Evolutionary conservation across 2,888 invertebrate species (phyloP).

Genomic region (Folsomia manolachei): DNA sequence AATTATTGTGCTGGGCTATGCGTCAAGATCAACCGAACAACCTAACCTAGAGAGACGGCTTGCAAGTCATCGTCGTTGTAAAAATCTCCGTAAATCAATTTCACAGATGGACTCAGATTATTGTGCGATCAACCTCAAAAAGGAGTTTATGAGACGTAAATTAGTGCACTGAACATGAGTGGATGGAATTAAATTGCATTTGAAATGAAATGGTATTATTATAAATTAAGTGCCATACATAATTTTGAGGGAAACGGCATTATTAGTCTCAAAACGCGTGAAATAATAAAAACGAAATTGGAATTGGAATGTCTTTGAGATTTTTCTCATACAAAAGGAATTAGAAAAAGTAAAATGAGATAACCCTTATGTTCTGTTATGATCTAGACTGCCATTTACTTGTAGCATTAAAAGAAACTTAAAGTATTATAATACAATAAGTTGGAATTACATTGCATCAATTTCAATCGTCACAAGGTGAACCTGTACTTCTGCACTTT

Average conservation of each 20-base stretch:
- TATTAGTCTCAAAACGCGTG: no score
- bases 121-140: background rate
- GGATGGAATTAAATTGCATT: background rate
- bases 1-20: background rate
- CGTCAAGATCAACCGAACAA: background rate
- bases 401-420: background rate
- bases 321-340: background rate
- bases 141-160: background rate
- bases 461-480: constrained; percentile 14
- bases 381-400: no score
- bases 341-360: background rate
- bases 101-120: background rate
- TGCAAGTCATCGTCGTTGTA: background rate
- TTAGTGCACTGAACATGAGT: background rate
- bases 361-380: background rate
- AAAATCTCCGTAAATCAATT: constrained; percentile 1
- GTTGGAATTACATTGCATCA: background rate
- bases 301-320: background rate
- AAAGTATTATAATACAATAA: no score
- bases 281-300: no score
- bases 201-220: background rate
- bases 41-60: background rate
- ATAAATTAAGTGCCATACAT: no score
- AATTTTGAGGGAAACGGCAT: background rate
- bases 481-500: background rate